Evolutionary conservation across 2,113 vertebrate species (phyloP), one percentile per base, ranked within the genome.

Genomic region (Poeciliopsis turrubarensis): DNA sequence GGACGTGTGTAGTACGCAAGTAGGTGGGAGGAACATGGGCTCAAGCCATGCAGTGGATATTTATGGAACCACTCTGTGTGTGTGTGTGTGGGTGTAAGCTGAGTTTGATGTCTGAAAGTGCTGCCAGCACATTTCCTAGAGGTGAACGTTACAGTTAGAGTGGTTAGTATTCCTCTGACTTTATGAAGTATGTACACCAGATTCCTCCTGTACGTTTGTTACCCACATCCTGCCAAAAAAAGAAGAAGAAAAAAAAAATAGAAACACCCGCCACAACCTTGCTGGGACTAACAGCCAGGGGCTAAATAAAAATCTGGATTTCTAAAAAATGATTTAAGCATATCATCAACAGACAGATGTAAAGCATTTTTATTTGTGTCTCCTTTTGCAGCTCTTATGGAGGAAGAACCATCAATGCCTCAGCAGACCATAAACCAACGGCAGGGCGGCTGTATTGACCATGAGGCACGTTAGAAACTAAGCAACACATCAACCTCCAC

Each of bases 161-260:
- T 87, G 86, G 88, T 89, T 87, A 60, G 73, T 82, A 85, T 93
- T 93, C 88, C 81, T 89, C 51, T 32, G 73, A 87, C 88, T 87
- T 89, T 90, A 85, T 89, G 73, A 82, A 79, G 79, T 81, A 85
- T 82, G 72, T 81, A 72, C 91, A 83, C 79, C 78, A 86, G 74
- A 86, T 78, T 87, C 73, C 81, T 82, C 73, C 62, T 81, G 69
- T 83, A 80, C 72, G 68, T 83, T 76, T 80, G 68, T 30, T 85
- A 77, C 83, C 94, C 93, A 94, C 94, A 94, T 95, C 94, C 94
- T 94, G 92, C 83, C 82, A 82, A 77, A 79, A 87, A 90, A n/a
- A n/a, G 9, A 57, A n/a, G 25, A 57, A 11, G 10, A 57, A 54
- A 47, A 47, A 41, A 3, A 39, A 39, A 41, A 41, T 3, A 41